Conservation (phyloP, 2,113 vertebrate species). For the Diglossa brunneiventris region DNA sequence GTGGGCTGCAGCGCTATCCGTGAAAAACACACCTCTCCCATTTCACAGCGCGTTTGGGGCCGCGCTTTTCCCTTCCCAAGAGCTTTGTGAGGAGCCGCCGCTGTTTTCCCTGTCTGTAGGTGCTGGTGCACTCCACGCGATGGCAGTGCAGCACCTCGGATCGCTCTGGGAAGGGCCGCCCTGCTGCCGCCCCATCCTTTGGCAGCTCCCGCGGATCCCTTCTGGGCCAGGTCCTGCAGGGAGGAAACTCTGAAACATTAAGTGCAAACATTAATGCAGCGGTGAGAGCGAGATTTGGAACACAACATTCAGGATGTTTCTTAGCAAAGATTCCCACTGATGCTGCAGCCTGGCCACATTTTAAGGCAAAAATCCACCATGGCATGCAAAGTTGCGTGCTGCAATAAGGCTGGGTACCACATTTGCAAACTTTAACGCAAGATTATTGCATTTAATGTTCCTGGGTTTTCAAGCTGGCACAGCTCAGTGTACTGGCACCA, state of each 20-base stretch:
- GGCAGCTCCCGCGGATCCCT: neutral
- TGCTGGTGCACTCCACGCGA: conserved; percentile 31
- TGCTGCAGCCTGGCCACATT: neutral
- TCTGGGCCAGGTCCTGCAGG: conserved; percentile 17
- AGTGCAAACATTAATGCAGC: neutral
- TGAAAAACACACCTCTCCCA: neutral
- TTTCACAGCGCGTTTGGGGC: accelerated
- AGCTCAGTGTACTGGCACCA: accelerated
- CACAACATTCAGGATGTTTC: conserved; percentile 13
- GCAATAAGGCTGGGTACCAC: neutral
- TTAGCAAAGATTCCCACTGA: neutral
- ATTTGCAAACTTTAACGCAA: neutral
- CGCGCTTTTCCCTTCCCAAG: neutral
- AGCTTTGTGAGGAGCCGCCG: accelerated
- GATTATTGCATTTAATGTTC: neutral
- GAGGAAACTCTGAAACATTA: conserved; percentile 42
- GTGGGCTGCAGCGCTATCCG: neutral
- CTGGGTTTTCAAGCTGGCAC: neutral
- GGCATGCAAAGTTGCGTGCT: neutral
- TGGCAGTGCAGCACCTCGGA: conserved; percentile 65
- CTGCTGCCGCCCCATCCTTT: conserved; percentile 17
- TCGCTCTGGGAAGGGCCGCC: neutral
- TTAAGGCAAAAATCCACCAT: conserved; percentile 19
- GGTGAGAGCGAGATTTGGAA: neutral
- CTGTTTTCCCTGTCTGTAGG: neutral